phyloP scores from a whole-genome alignment of 2,113 vertebrate genomes.

The Hystrix cristata region DNA sequence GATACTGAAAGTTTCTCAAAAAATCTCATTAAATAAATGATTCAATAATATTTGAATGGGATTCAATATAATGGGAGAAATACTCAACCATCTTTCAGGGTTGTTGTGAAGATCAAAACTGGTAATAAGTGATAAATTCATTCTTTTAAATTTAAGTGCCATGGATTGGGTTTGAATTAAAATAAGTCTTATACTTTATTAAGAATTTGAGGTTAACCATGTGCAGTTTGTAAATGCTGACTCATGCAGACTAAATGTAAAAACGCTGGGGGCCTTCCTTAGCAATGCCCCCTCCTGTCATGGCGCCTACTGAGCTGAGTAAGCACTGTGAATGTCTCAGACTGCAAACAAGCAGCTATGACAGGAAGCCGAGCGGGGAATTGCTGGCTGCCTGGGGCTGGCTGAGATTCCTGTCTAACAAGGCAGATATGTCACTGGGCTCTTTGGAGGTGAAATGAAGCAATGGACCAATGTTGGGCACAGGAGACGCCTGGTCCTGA shows the following conservation, averaged over 20 bases:
- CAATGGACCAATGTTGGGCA: conserved; percentile 87
- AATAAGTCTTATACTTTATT: neutral
- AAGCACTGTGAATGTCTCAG: neutral
- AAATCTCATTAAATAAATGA: neutral
- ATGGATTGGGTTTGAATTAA: neutral
- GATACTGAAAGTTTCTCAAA: neutral
- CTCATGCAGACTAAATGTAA: conserved; percentile 1
- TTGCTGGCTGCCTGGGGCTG: conserved; percentile 52
- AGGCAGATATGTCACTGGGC: conserved; percentile 81
- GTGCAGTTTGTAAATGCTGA: neutral
- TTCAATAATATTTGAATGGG: neutral
- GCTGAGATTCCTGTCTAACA: conserved; percentile 70
- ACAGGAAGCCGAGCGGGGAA: conserved; percentile 80
- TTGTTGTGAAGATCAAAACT: neutral
- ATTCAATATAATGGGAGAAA: neutral
- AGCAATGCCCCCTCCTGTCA: fast-evolving
- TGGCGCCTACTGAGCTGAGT: neutral
- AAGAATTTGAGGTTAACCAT: neutral
- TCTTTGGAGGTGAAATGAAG: conserved; percentile 89
- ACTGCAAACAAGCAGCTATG: conserved; percentile 72
- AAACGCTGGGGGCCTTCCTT: neutral
- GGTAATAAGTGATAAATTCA: neutral
- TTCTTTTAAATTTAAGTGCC: neutral
- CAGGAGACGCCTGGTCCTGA: conserved; percentile 89
- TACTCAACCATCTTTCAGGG: neutral